Percentiles rank a stretch among this genome's conserved stretches.
Evolutionary conservation across 2,797 vertebrate genomes (phyloP).

Genomic region (Syngnathus acus): DNA sequence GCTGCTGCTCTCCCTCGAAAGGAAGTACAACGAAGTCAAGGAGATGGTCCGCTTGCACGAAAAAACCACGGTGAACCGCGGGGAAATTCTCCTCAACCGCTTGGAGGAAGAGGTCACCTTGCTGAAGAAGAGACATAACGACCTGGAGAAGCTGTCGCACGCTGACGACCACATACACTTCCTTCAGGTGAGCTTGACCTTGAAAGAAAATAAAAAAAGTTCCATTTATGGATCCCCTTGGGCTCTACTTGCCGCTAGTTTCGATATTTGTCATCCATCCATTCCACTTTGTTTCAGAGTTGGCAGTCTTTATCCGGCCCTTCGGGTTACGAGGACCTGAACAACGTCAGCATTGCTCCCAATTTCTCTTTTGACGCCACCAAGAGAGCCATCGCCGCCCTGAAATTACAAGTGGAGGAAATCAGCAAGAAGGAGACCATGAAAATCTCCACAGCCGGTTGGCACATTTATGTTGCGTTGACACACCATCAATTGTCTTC

Average conservation of each 20-base stretch:
- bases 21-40: conserved; percentile 68
- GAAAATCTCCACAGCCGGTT: conserved; percentile 69
- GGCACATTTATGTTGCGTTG: background rate
- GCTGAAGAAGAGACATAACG: conserved; percentile 66
- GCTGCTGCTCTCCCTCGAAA: conserved; percentile 64
- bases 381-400: conserved; percentile 64
- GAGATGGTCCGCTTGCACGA: conserved; percentile 68
- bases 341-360: conserved; percentile 59
- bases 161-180: conserved; percentile 76
- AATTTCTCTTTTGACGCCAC: conserved; percentile 67
- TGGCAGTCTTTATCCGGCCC: conserved; percentile 73
- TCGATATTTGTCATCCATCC: conserved; percentile 1
- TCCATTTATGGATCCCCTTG: no score
- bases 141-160: conserved; percentile 68
- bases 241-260: no score
- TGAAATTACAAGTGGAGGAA: conserved; percentile 72
- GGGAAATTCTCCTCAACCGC: conserved; percentile 62
- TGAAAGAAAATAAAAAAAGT: background rate
- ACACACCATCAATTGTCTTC: background rate
- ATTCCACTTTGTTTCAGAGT: conserved; percentile 43
- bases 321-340: conserved; percentile 74
- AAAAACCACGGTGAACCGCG: conserved; percentile 48
- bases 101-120: conserved; percentile 77
- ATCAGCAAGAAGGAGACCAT: conserved; percentile 61
- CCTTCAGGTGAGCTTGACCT: conserved; percentile 55